Evolutionary conservation across 2,797 vertebrate genomes (phyloP).

Genomic region (Varecia variegata): DNA sequence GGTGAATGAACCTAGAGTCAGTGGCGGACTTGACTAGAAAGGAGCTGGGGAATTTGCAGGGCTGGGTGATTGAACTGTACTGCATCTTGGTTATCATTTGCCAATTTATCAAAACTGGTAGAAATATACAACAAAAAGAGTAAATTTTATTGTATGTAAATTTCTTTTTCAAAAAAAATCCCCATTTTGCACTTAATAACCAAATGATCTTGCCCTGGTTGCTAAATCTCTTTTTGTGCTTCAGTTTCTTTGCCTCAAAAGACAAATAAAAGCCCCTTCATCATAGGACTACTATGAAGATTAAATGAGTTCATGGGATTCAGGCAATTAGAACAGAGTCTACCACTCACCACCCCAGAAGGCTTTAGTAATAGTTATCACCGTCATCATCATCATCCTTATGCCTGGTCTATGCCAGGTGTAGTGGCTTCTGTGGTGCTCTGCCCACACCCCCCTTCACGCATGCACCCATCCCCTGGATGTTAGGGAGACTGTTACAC

Average conservation of each 20-base stretch:
- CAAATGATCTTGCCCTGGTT: not conserved
- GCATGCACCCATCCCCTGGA: too few relatives aligned
- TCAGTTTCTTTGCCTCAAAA: not conserved
- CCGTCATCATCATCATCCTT: not conserved
- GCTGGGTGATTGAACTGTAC: not conserved
- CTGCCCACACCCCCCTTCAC: not conserved
- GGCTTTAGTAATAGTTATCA: not conserved
- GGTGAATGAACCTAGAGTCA: not conserved
- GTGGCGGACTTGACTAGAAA: not conserved
- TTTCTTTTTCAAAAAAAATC: not conserved
- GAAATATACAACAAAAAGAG: not conserved
- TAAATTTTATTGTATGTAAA: not conserved
- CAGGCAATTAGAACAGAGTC: not conserved
- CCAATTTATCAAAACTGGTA: not conserved
- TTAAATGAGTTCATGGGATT: not conserved
- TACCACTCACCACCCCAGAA: too few relatives aligned
- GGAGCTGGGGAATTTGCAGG: not conserved
- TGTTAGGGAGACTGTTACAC: not conserved
- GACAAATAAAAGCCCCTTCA: not conserved
- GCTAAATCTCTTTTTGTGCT: not conserved
- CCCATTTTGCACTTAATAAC: not conserved
- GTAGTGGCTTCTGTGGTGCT: not conserved
- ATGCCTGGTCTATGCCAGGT: not conserved
- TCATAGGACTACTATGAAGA: not conserved
- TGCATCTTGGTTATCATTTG: not conserved